phyloP scores from a whole-genome alignment of 1,140 invertebrate species.

The Maconellicoccus hirsutus region DNA sequence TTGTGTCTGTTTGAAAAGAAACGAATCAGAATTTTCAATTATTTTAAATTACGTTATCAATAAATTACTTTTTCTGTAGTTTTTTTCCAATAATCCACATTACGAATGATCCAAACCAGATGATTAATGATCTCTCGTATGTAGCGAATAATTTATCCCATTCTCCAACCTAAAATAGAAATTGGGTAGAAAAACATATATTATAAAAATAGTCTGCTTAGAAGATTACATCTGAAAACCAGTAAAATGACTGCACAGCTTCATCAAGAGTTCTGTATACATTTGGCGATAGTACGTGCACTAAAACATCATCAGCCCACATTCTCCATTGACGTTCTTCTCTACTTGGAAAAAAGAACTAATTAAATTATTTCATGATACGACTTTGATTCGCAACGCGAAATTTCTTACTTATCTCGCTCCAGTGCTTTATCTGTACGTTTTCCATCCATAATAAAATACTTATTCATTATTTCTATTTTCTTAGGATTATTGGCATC shows the following conservation, averaged over 20 bases:
- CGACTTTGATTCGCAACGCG: neutral
- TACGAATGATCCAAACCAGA: constrained; percentile 84
- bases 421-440: neutral
- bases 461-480: constrained; percentile 82
- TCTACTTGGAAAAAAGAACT: constrained; percentile 40
- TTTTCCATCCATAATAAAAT: constrained; percentile 75
- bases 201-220: too few species aligned
- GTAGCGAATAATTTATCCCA: constrained; percentile 82
- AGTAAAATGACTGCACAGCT: constrained; percentile 77
- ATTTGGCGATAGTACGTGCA: constrained; percentile 91
- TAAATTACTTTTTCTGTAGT: constrained; percentile 62
- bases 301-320: constrained; percentile 84
- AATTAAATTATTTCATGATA: constrained; percentile 1
- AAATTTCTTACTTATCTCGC: neutral
- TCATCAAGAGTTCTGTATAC: constrained; percentile 81
- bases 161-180: constrained; percentile 75
- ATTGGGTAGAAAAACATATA: constrained; percentile 16
- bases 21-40: neutral
- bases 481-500: constrained; percentile 55
- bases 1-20: constrained; percentile 48
- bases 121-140: constrained; percentile 73
- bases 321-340: constrained; percentile 87
- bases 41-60: neutral
- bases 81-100: constrained; percentile 90
- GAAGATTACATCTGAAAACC: constrained; percentile 68